Conservation (phyloP, 2,113 vertebrate species). For the Nycticryphes semicollaris region DNA sequence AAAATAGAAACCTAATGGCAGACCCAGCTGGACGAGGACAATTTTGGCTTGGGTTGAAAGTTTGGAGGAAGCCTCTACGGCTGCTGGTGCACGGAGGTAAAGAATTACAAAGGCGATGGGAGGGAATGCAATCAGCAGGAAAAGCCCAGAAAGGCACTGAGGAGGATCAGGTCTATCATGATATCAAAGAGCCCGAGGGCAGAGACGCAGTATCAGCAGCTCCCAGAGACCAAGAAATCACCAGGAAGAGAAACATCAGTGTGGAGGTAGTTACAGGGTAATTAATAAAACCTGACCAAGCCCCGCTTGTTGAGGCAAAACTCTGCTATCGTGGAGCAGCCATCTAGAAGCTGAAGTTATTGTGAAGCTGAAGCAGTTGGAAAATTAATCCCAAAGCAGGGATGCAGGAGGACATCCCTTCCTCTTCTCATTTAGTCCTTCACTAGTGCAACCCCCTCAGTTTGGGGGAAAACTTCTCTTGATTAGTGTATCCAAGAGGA, state of each 20-base stretch:
- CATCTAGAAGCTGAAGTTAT: background rate
- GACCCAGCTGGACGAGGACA: background rate
- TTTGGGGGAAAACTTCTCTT: fast-evolving
- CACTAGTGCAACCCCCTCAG: fast-evolving
- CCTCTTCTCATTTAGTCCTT: fast-evolving
- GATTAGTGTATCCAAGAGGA: background rate
- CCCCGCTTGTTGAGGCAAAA: background rate
- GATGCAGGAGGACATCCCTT: background rate
- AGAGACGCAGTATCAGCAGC: background rate
- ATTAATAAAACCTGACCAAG: background rate
- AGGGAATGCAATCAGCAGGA: background rate
- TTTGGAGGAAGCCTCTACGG: fast-evolving
- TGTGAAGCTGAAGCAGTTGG: background rate
- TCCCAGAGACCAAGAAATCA: background rate
- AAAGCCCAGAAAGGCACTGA: background rate
- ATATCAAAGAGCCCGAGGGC: background rate
- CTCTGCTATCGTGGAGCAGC: background rate
- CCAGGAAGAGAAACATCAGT: background rate
- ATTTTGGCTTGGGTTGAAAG: background rate
- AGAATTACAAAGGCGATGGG: background rate
- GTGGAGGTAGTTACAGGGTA: background rate
- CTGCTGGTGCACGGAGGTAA: background rate
- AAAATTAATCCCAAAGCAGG: background rate
- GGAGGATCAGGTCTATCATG: background rate
- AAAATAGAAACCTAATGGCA: background rate